A percentile compares a stretch with the other conserved stretches of the same genome.
These are phyloP conservation scores for Lophochroa leadbeateri DNA, from an alignment of 2,113 vertebrate genomes.

Conservation along the genomic window DNA sequence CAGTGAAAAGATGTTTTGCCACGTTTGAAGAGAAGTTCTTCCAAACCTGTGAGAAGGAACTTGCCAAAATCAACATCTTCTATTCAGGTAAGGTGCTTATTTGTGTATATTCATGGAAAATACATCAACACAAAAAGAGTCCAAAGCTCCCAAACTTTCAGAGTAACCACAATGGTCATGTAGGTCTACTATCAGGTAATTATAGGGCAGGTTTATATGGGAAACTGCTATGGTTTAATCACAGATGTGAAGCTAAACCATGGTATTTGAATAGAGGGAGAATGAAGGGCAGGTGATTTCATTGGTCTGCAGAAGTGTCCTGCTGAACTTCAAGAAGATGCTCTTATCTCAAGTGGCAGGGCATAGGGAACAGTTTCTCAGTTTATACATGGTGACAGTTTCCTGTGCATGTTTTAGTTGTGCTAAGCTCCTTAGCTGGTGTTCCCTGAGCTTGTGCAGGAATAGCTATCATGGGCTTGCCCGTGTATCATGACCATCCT, in stretches of 20 bases:
- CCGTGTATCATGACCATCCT: not conserved
- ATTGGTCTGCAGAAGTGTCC: not conserved
- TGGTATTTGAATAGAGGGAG: not conserved
- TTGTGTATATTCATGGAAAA: constrained; percentile 33
- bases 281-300: not conserved
- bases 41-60: constrained; percentile 97
- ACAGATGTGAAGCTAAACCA: not conserved
- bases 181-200: not conserved
- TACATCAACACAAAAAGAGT: not conserved
- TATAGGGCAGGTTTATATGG: not conserved
- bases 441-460: not conserved
- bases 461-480: not conserved
- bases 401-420: not conserved
- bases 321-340: not conserved
- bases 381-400: not conserved
- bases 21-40: constrained; percentile 99
- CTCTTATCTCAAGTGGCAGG: not conserved
- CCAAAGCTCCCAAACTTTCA: not conserved
- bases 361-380: not conserved
- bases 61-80: constrained; percentile 99
- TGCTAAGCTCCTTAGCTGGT: not conserved
- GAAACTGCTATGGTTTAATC: not conserved
- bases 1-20: constrained; percentile 96
- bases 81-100: constrained; percentile 89
- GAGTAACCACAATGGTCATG: not conserved